Evolutionary conservation across 2,888 invertebrate genomes (phyloP).

Genomic region (Standfussiana lucernea): DNA sequence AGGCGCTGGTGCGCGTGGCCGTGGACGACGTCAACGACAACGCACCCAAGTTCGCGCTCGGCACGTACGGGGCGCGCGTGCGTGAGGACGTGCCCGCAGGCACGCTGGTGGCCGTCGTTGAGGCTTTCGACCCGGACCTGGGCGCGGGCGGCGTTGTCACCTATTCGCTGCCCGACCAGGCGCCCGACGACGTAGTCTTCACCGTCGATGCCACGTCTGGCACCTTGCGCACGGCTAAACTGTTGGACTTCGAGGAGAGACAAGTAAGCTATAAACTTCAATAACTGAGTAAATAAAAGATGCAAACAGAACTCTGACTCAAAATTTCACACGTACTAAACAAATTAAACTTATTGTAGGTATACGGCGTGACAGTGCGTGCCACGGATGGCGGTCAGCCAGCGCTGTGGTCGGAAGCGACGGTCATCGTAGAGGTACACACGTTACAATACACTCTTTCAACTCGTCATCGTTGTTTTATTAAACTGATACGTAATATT

Average conservation of each 20-base stretch:
- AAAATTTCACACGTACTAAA: not conserved
- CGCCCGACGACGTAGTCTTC: constrained; percentile 93
- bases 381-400: constrained; percentile 97
- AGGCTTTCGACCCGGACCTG: constrained; percentile 95
- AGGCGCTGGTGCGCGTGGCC: constrained; percentile 95
- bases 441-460: not conserved
- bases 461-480: not conserved
- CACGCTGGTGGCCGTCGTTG: constrained; percentile 96
- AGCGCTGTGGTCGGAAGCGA: constrained; percentile 94
- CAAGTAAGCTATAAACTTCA: constrained; percentile 88
- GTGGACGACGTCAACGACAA: constrained; percentile 98
- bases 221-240: constrained; percentile 94
- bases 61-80: constrained; percentile 94
- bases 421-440: constrained; percentile 93
- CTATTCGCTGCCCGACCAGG: constrained; percentile 94
- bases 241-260: constrained; percentile 96
- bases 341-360: constrained; percentile 72
- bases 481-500: not conserved
- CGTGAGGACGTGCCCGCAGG: constrained; percentile 97
- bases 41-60: constrained; percentile 94
- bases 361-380: constrained; percentile 96
- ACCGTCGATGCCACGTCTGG: constrained; percentile 96
- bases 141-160: constrained; percentile 95
- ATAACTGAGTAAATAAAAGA: not conserved
- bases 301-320: not conserved